Base-by-base conservation (phyloP, 2,113 vertebrate genomes). In the Ceyx margarethae region DNA sequence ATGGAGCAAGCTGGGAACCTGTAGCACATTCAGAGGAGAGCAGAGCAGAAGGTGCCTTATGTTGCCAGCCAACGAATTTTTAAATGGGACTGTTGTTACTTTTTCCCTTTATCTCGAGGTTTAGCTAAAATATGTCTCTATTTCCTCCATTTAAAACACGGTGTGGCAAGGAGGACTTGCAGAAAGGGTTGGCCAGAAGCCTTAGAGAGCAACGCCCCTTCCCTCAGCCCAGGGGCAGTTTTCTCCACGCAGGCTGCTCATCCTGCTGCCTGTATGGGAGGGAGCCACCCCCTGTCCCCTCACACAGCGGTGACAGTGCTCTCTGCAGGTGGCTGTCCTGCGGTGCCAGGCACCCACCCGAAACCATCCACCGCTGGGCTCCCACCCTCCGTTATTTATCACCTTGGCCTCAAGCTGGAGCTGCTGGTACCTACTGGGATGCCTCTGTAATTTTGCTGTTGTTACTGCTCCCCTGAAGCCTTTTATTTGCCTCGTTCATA, bases 241-340 rank as follows among this genome's bases (percentile, higher is more conserved):
- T n/a, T 72, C 54, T 88, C 53, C 28, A 2, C 0, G 2, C 14
- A 4, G 0, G 1, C 13, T 76, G 26, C 31, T 45, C 0, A 0
- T 5, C 40, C 28, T 46, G 28, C 20, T 31, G 11, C 1, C 14
- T 5, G 2, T 46, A 17, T 37, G 37, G 37, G 37, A 37, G 16
- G 58, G 53, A 72, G 45, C 19, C 13, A 13, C 22, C 8, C 0
- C 26, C 81, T 66, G 43, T 25, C 81, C 82, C 60, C 43, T 22
- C 16, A 1, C 1, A 11, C 4, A 5, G 57, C 1, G 2, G 28
- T 9, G 28, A 12, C 29, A 16, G 4, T n/a, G 42, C 21, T 56
- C 8, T 51, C 81, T 19, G 61, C 0, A 8, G 51, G 42, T 42
- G 26, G 35, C 14, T 20, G 5, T 2, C 14, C 46, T 45, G 62